phyloP scores from a whole-genome alignment of 2,888 invertebrate species.

The Nectonema munidae region DNA sequence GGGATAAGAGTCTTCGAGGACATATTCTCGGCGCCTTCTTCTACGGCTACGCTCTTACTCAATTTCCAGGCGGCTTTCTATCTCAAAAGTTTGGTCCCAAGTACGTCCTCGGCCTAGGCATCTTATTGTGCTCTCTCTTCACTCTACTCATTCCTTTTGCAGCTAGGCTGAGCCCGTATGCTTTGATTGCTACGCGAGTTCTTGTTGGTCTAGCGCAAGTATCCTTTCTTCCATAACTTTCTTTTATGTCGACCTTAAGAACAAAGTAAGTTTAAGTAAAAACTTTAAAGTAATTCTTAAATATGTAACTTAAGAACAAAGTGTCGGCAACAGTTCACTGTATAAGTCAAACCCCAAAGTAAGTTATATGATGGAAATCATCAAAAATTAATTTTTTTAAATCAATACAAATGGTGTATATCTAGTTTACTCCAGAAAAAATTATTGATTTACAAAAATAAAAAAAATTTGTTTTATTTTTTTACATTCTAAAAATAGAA shows the following conservation, averaged over 20 bases:
- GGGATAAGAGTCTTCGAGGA: background rate
- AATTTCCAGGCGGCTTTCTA: background rate
- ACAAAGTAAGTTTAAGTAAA: background rate
- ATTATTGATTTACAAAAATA: no score
- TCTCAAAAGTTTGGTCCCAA: background rate
- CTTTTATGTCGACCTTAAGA: background rate
- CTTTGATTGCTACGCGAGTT: background rate
- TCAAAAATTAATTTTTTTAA: no score
- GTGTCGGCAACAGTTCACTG: no score
- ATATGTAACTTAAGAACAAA: no score
- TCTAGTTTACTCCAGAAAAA: no score
- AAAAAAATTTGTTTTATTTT: no score
- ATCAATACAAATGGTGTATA: no score
- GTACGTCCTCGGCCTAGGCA: background rate
- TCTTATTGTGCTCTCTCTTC: background rate
- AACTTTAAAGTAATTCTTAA: no score
- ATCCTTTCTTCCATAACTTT: background rate
- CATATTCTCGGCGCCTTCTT: background rate
- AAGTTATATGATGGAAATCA: no score
- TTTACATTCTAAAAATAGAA: no score
- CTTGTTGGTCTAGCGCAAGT: background rate
- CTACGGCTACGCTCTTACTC: background rate
- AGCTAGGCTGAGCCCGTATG: background rate
- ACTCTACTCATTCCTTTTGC: background rate
- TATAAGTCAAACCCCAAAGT: no score